phyloP scores from a whole-genome alignment of 2,113 vertebrate species.

The Callocephalon fimbriatum region DNA sequence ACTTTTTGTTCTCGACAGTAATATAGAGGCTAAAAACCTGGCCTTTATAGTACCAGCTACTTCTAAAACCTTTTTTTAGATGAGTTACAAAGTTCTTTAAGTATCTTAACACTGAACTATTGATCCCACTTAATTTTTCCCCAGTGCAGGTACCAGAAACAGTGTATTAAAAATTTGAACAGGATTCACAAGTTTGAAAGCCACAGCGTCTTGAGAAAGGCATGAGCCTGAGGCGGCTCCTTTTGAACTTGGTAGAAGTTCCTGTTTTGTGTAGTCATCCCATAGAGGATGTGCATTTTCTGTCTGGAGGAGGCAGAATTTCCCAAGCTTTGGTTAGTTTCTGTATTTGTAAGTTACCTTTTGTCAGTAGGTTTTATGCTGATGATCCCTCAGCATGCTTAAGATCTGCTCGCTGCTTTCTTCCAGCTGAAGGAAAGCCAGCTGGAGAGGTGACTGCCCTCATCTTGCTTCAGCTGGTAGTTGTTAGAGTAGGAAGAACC shows the following conservation, averaged over 20 bases:
- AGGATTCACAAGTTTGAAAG: neutral
- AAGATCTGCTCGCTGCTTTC: neutral
- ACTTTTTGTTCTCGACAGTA: neutral
- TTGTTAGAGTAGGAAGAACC: neutral
- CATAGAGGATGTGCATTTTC: neutral
- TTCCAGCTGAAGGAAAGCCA: neutral
- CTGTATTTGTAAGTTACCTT: neutral
- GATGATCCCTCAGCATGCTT: neutral
- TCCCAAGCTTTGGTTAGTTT: neutral
- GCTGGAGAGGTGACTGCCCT: neutral
- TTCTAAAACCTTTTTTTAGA: neutral
- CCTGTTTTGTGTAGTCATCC: neutral
- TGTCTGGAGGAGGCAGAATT: neutral
- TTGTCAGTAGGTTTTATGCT: neutral
- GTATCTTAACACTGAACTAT: neutral
- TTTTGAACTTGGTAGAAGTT: neutral
- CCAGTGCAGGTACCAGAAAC: fast-evolving
- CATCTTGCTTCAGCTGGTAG: neutral
- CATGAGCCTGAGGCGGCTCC: neutral
- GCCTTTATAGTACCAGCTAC: neutral
- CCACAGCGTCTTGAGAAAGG: neutral
- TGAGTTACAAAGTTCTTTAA: neutral
- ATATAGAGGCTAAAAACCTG: neutral
- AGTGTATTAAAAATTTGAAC: neutral
- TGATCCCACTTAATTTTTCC: neutral